Percentiles rank a stretch among this genome's conserved stretches.
These are phyloP conservation scores for Varanus salvator DNA, from an alignment of 2,113 vertebrate genomes.

Conservation along the genomic window DNA sequence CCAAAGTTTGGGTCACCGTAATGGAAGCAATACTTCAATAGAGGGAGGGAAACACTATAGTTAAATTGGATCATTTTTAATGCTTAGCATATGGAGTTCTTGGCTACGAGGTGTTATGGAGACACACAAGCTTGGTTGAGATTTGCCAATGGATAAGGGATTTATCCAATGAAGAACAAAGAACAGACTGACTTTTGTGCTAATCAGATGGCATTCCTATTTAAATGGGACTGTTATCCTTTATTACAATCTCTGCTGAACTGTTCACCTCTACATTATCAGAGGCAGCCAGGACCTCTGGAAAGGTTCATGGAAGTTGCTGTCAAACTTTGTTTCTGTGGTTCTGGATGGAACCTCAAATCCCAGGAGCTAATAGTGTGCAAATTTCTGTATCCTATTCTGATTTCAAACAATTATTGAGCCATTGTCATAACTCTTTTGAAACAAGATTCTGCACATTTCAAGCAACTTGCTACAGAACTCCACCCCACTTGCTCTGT, in stretches of 20 bases:
- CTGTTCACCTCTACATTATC: slow-evolving; percentile 29
- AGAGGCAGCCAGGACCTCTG: slow-evolving; percentile 13
- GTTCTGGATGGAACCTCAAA: slow-evolving; percentile 12
- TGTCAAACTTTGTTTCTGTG: slow-evolving; percentile 20
- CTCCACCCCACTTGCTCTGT: background rate
- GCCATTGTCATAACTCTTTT: background rate
- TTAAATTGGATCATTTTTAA: background rate
- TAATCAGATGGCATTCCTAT: slow-evolving; percentile 19
- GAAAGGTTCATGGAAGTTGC: slow-evolving; percentile 21
- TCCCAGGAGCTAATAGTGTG: background rate
- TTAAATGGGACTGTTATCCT: slow-evolving; percentile 35
- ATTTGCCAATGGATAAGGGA: background rate
- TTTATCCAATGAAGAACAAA: slow-evolving; percentile 1
- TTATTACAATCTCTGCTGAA: slow-evolving; percentile 3
- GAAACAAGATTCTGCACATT: background rate
- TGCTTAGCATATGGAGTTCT: background rate
- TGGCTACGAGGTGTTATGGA: slow-evolving; percentile 32
- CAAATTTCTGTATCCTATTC: background rate
- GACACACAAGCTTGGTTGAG: background rate
- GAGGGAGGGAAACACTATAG: slow-evolving; percentile 17
- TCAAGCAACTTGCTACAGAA: background rate
- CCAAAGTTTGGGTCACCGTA: background rate
- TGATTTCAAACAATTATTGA: background rate
- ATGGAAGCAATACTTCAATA: slow-evolving; percentile 17
- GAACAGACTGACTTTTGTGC: slow-evolving; percentile 15